Evolutionary conservation across 2,113 vertebrate genomes (phyloP).

Genomic region (Xerus inauris): DNA sequence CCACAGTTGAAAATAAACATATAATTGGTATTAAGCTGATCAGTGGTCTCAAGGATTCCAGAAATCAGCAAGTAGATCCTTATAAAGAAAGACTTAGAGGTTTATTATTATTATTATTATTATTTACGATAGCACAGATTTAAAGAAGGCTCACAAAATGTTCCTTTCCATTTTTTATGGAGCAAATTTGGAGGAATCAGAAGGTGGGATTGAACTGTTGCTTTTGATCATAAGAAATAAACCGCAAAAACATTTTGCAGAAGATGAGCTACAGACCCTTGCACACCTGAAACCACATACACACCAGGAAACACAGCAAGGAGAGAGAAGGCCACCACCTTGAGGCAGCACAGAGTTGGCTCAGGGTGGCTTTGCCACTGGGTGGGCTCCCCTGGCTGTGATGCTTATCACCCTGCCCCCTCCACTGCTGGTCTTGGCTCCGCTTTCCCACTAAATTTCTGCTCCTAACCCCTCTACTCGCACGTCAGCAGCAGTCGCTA

Average conservation of each 20-base stretch:
- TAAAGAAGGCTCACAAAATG: neutral
- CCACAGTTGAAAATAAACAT: constrained; percentile 57
- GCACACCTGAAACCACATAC: neutral
- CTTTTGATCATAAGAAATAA: neutral
- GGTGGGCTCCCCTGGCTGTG: accelerated
- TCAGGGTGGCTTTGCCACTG: neutral
- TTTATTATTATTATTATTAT: too few species aligned
- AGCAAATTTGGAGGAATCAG: neutral
- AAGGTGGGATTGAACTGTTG: neutral
- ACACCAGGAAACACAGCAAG: neutral
- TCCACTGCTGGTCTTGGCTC: neutral
- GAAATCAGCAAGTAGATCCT: neutral
- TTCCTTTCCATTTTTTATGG: neutral
- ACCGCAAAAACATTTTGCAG: neutral
- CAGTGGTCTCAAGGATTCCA: constrained; percentile 23
- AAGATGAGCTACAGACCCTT: accelerated
- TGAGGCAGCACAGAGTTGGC: neutral
- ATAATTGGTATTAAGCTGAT: constrained; percentile 67
- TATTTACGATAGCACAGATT: neutral
- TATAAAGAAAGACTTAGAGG: neutral
- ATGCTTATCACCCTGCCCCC: neutral
- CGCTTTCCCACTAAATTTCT: neutral
- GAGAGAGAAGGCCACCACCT: neutral
- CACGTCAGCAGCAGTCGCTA: neutral
- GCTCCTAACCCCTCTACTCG: accelerated